phyloP scores from a whole-genome alignment of 2,797 vertebrate species.

The Champsocephalus gunnari region DNA sequence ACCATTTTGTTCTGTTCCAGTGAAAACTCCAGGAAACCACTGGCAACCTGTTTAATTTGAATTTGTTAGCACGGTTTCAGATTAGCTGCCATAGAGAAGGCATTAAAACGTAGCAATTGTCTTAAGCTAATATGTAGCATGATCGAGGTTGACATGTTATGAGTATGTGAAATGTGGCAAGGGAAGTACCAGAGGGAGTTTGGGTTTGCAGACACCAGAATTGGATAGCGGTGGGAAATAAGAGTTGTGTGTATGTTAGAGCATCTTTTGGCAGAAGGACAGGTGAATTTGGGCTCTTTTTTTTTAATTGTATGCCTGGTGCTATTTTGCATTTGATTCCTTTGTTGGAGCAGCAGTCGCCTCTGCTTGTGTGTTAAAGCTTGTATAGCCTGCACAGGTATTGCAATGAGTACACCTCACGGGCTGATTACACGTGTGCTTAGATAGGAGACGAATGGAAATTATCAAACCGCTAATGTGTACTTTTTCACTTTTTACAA shows the following conservation, averaged over 20 bases:
- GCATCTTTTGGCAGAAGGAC: conserved; percentile 43
- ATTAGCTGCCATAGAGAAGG: conserved; percentile 56
- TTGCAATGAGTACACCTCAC: conserved; percentile 3
- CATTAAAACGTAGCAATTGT: conserved; percentile 55
- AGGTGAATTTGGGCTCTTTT: conserved; percentile 27
- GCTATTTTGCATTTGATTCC: conserved; percentile 29
- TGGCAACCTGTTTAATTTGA: conserved; percentile 22
- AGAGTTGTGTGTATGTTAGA: conserved; percentile 46
- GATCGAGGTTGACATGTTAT: conserved; percentile 53
- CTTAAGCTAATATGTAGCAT: conserved; percentile 48
- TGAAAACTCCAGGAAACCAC: conserved; percentile 5
- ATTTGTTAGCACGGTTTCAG: conserved; percentile 36
- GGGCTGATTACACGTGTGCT: background rate
- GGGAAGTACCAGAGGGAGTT: conserved; percentile 24
- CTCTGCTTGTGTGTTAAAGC: background rate
- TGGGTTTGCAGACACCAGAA: conserved; percentile 17
- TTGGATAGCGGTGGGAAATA: conserved; percentile 27
- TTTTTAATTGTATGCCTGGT: conserved; percentile 33
- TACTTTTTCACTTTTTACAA: conserved; percentile 6
- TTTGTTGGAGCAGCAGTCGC: conserved; percentile 3
- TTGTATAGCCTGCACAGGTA: background rate
- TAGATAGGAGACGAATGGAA: background rate
- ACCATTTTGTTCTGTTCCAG: conserved; percentile 11
- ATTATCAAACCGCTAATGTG: background rate
- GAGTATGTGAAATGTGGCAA: conserved; percentile 62